Percentiles rank a stretch among this genome's conserved stretches.
phyloP scores from a whole-genome alignment of 2,113 vertebrate genomes.

The Oncorhynchus keta region DNA sequence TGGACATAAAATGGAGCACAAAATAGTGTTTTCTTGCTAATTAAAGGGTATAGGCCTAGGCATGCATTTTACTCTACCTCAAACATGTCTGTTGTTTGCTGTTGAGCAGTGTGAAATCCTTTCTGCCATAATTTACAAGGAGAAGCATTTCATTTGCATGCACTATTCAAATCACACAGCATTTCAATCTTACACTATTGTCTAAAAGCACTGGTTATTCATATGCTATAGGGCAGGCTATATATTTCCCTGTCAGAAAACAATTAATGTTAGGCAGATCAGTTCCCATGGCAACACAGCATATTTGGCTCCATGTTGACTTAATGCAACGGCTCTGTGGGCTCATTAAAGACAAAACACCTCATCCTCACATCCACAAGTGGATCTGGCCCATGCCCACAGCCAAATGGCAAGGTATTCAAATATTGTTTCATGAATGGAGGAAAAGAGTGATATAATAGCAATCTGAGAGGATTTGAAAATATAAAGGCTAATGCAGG shows the following conservation, averaged over 20 bases:
- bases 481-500: too few relatives aligned
- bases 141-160: too few relatives aligned
- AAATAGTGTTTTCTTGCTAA: not conserved
- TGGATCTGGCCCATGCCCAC: slow-evolving; percentile 16
- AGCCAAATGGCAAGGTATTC: not conserved
- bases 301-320: slow-evolving; percentile 65
- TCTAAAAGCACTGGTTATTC: not conserved
- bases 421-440: not conserved
- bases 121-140: too few relatives aligned
- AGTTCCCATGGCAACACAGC: slow-evolving; percentile 75
- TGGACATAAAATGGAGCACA: not conserved
- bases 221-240: slow-evolving; percentile 39
- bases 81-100: too few relatives aligned
- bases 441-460: not conserved
- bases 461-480: too few relatives aligned
- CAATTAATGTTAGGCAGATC: slow-evolving; percentile 58
- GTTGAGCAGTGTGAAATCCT: too few relatives aligned
- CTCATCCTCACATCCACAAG: slow-evolving; percentile 35
- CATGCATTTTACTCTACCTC: too few relatives aligned
- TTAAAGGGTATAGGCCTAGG: too few relatives aligned
- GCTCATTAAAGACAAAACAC: slow-evolving; percentile 58
- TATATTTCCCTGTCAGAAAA: slow-evolving; percentile 56
- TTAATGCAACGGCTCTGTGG: slow-evolving; percentile 60
- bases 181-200: too few relatives aligned
- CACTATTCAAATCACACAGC: too few relatives aligned